A percentile compares a stretch with the other conserved stretches of the same genome.
Evolutionary conservation across 1,140 invertebrate genomes (phyloP).

Genomic region (Caerostris extrusa): DNA sequence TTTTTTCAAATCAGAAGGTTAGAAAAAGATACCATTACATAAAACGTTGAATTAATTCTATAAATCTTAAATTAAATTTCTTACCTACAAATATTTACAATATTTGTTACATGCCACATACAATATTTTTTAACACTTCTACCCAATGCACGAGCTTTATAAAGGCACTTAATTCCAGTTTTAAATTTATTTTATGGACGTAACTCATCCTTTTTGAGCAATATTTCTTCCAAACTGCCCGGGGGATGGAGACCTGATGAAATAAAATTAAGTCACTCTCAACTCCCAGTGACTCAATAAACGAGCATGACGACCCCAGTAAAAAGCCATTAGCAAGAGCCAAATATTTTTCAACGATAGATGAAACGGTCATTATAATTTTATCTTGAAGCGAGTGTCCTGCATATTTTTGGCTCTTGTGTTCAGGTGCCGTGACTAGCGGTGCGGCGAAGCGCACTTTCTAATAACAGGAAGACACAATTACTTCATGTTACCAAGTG

Average conservation of each 20-base stretch:
- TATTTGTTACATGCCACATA: background rate
- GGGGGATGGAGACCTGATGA: background rate
- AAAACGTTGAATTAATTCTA: too few relatives aligned
- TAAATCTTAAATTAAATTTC: too few relatives aligned
- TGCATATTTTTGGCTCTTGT: conserved; percentile 72
- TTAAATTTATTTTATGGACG: background rate
- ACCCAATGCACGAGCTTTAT: background rate
- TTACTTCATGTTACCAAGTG: conserved; percentile 74
- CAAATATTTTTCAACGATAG: conserved; percentile 72
- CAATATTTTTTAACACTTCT: background rate
- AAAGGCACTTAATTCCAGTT: conserved; percentile 1
- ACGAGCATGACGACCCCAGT: conserved; percentile 40
- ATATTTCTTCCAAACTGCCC: conserved; percentile 27
- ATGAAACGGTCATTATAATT: conserved; percentile 73
- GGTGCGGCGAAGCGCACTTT: conserved; percentile 65
- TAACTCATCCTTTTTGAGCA: background rate
- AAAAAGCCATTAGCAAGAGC: conserved; percentile 61
- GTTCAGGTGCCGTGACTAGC: conserved; percentile 43
- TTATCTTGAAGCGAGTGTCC: conserved; percentile 17
- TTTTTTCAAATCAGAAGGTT: too few relatives aligned
- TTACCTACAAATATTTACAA: background rate
- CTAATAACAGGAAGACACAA: conserved; percentile 70
- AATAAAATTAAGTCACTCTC: conserved; percentile 29
- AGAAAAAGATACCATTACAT: too few relatives aligned
- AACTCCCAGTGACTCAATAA: conserved; percentile 48